Evolutionary conservation across 2,113 vertebrate species (phyloP).

Genomic region (Amblyornis subalaris): DNA sequence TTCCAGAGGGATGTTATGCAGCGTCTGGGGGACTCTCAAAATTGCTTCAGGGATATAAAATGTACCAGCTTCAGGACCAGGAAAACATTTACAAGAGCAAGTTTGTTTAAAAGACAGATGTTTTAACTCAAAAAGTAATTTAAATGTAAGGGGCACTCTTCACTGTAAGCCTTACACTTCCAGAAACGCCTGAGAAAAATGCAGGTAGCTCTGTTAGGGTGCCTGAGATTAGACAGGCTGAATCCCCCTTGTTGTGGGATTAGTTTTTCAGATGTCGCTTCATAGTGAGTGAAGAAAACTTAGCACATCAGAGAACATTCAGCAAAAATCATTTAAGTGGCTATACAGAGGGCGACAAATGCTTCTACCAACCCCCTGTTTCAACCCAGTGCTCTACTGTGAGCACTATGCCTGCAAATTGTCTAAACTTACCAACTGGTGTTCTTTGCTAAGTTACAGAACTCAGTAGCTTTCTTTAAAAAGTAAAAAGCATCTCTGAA

Average conservation of each 20-base stretch:
- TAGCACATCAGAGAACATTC: neutral
- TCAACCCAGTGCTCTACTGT: neutral
- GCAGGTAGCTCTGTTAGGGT: neutral
- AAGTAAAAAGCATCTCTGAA: neutral
- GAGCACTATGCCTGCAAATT: neutral
- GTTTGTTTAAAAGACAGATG: neutral
- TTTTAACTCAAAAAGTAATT: neutral
- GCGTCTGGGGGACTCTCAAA: neutral
- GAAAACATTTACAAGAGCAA: neutral
- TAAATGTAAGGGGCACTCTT: neutral
- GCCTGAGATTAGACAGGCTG: neutral
- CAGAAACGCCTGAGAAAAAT: neutral
- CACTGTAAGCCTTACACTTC: neutral
- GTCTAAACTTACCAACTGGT: accelerated
- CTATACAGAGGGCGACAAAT: neutral
- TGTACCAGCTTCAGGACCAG: neutral
- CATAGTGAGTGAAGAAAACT: neutral
- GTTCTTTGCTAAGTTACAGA: neutral
- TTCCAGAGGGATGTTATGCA: neutral
- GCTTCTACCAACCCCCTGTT: neutral
- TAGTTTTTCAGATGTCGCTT: neutral
- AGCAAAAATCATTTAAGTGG: neutral
- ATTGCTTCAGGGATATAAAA: neutral
- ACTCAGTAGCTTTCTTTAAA: neutral
- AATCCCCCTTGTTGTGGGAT: neutral